Base-by-base conservation (phyloP, 1,140 invertebrate species). In the Halotydeus destructor region DNA sequence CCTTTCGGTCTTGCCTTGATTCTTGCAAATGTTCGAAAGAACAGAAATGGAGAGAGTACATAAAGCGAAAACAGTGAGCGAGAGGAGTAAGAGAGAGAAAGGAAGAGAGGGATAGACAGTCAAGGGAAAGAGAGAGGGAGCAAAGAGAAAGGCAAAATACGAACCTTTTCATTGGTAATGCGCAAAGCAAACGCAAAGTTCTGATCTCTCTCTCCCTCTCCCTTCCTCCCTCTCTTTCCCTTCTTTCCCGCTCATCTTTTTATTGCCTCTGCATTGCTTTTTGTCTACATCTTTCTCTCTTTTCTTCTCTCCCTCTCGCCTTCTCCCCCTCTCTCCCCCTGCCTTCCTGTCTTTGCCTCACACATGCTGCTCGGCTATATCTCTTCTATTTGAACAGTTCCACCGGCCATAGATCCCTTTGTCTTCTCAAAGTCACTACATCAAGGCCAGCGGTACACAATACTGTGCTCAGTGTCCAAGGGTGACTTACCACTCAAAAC, bases 391-490 rank as follows among this genome's bases (percentile, higher is more conserved):
- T n/a, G n/a, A n/a, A 16, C 40, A 55, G 54, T 55, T 24, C 43
- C 39, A 9, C 54, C 54, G 3, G 43, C 50, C 4, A 60, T 66
- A 19, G 60, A 62, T 23, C 52, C 56, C 5, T 65, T 66, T 48
- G 48, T 41, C 4, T 65, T 66, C 41, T 57, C 58, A 67, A 71
- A 77, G 58, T 75, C 75, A 54, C 70, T 81, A 54, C 73, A 74
- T 57, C 76, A 81, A 65, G 78, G 77, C 57, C 77, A 80, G 68
- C 70, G 79, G 55, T 80, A 79, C 42, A 71, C 76, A 53, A 74
- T 79, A 54, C 72, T 82, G 50, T 85, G 81, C 65, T 76, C 77
- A 50, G 76, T 84, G 50, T 77, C 74, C 57, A 70, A 74, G 54
- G 77, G 77, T 50, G 76, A 79, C 61, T 68, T 71, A 48, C 81